These are phyloP conservation scores for Alaudala cheleensis DNA, from an alignment of 2,113 vertebrate genomes.

Conservation along the genomic window DNA sequence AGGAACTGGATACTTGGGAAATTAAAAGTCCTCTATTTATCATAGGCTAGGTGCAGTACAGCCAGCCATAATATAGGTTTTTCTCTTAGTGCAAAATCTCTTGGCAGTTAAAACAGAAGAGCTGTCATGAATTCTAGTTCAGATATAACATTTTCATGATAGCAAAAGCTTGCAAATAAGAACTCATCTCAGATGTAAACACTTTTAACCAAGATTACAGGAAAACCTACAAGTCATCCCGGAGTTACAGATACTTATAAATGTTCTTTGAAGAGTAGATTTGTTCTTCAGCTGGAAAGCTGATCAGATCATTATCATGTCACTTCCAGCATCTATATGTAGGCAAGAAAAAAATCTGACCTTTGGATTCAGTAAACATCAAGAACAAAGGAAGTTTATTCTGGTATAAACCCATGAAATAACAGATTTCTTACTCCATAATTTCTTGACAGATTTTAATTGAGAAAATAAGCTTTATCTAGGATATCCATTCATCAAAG, in stretches of 20 bases:
- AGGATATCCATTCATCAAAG: neutral
- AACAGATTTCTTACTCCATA: neutral
- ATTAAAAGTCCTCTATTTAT: conserved; percentile 47
- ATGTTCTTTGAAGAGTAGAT: neutral
- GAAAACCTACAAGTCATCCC: neutral
- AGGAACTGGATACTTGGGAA: conserved; percentile 7
- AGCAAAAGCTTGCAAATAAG: neutral
- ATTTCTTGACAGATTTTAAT: neutral
- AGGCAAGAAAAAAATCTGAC: neutral
- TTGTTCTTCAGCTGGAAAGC: neutral
- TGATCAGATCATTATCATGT: neutral
- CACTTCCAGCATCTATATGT: neutral
- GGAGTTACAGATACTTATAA: neutral
- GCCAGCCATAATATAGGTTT: neutral
- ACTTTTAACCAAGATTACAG: neutral
- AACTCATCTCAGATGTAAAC: neutral
- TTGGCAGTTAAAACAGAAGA: neutral
- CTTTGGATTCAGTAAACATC: neutral
- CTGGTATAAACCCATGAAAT: neutral
- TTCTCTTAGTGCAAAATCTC: neutral
- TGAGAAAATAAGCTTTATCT: neutral
- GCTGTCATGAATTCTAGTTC: neutral
- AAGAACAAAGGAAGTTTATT: neutral
- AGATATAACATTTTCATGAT: neutral
- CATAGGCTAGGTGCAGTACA: neutral